Conservation (phyloP, 2,797 vertebrate genomes). For the Hafferia zeledoni region DNA sequence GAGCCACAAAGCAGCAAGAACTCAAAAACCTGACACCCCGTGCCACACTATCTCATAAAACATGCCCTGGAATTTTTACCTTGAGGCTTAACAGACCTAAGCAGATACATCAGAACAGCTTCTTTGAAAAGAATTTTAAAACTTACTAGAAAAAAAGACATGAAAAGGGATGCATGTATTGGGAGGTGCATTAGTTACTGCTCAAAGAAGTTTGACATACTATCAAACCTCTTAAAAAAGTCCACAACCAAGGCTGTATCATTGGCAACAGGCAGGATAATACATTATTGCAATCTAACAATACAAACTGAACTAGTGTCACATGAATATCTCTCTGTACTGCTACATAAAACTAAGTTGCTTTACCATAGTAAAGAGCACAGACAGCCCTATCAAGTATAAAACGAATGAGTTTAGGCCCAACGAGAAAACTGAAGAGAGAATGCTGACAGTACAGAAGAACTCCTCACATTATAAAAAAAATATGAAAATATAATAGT, state of each 20-base stretch:
- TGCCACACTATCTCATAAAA: neutral
- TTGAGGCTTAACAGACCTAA: constrained; percentile 16
- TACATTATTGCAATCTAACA: neutral
- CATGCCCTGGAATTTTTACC: neutral
- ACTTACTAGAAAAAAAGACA: neutral
- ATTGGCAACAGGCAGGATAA: neutral
- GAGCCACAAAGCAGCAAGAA: neutral
- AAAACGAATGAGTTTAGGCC: neutral
- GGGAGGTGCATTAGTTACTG: neutral
- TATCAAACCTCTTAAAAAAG: neutral
- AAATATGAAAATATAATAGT: neutral
- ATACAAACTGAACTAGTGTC: neutral
- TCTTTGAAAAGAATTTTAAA: neutral
- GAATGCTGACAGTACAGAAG: neutral
- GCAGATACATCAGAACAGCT: neutral
- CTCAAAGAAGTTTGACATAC: neutral
- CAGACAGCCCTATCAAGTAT: neutral
- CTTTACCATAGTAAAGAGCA: neutral
- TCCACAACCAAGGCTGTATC: neutral
- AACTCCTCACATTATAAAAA: neutral
- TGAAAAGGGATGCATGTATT: neutral
- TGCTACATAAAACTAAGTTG: neutral
- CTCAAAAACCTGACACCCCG: neutral
- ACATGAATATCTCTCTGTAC: neutral
- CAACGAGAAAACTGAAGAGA: neutral